phyloP scores from a whole-genome alignment of 2,888 invertebrate genomes.

The Idaea aversata region DNA sequence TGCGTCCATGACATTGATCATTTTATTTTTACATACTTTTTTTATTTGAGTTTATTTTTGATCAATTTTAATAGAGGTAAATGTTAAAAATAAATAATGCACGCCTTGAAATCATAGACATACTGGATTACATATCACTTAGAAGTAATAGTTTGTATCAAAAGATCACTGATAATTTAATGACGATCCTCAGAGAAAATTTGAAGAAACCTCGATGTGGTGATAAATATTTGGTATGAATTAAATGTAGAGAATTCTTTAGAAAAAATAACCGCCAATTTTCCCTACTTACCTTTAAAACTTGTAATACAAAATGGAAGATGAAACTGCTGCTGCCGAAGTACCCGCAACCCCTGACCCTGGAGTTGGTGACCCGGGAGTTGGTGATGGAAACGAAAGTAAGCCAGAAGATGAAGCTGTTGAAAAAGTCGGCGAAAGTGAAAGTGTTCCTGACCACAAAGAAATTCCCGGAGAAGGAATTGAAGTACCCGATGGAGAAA shows the following conservation, averaged over 20 bases:
- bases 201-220: conserved; percentile 54
- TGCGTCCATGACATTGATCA: neutral
- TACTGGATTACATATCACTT: conserved; percentile 56
- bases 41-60: conserved; percentile 29
- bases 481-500: conserved; percentile 26
- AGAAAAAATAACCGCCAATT: conserved; percentile 1
- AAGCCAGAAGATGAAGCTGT: conserved; percentile 23
- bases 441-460: conserved; percentile 26
- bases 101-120: conserved; percentile 51
- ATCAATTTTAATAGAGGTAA: conserved; percentile 21
- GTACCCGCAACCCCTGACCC: neutral
- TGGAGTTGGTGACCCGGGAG: neutral
- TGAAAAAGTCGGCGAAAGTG: conserved; percentile 25
- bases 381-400: conserved; percentile 23
- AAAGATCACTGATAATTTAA: conserved; percentile 63
- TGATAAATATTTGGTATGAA: conserved; percentile 59
- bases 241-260: conserved; percentile 26
- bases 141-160: conserved; percentile 57
- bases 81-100: conserved; percentile 59
- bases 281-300: neutral
- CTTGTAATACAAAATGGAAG: conserved; percentile 29
- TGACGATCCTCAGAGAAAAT: conserved; percentile 48
- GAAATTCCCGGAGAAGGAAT: conserved; percentile 10
- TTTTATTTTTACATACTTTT: neutral
- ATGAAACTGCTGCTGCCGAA: conserved; percentile 15